Evolutionary conservation across 2,888 invertebrate species (phyloP).

Genomic region (Metacarcinus magister): DNA sequence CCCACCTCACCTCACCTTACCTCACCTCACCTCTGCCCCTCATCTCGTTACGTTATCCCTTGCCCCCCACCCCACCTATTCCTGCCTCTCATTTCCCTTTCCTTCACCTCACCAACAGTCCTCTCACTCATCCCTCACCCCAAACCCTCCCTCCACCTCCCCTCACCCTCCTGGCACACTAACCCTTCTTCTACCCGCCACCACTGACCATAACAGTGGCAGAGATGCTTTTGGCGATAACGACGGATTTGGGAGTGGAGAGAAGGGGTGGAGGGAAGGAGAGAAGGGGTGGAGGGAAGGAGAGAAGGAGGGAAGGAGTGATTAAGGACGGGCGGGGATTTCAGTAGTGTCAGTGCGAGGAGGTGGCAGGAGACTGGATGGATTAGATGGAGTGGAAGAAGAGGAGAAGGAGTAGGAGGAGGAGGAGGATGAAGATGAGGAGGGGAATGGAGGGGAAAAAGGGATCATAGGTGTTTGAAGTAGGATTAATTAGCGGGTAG

Average conservation of each 20-base stretch:
- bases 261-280: background rate
- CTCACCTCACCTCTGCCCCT: background rate
- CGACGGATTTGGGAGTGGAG: background rate
- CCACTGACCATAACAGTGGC: too few relatives aligned
- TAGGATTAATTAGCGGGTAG: background rate
- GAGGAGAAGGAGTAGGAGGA: background rate
- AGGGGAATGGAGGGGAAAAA: too few relatives aligned
- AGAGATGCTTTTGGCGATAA: background rate
- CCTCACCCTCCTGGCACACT: too few relatives aligned
- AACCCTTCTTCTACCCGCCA: too few relatives aligned
- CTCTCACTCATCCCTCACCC: too few relatives aligned
- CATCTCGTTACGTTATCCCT: background rate
- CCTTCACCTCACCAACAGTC: too few relatives aligned
- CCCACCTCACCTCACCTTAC: background rate
- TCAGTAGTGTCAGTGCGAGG: background rate
- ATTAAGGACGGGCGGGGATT: background rate
- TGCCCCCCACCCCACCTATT: too few relatives aligned
- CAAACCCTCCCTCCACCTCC: too few relatives aligned
- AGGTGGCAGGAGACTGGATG: background rate
- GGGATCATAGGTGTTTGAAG: slow-evolving; percentile 1
- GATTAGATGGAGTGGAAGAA: background rate
- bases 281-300: background rate
- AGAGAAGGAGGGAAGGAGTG: background rate
- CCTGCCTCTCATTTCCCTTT: too few relatives aligned
- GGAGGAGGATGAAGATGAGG: background rate